Evolutionary conservation across 2,113 vertebrate species (phyloP).

Genomic region (Xenus cinereus): DNA sequence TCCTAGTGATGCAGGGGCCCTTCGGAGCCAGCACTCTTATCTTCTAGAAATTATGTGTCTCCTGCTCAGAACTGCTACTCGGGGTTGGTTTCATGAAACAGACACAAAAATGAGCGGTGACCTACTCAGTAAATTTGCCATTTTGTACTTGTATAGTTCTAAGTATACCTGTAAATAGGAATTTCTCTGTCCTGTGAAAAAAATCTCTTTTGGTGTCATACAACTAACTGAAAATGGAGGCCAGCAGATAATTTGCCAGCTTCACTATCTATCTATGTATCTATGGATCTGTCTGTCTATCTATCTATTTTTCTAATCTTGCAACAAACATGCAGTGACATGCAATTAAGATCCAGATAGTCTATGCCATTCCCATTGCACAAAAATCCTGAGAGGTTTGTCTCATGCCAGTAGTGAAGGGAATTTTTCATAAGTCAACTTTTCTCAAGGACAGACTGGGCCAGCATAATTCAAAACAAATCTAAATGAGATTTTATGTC

Average conservation of each 20-base stretch:
- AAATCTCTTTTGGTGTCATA: neutral
- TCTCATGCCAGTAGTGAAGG: neutral
- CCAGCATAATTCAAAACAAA: neutral
- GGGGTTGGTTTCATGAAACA: neutral
- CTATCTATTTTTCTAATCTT: neutral
- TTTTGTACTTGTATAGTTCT: neutral
- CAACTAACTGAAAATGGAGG: neutral
- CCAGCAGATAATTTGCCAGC: neutral
- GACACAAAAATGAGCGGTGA: neutral
- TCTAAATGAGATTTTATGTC: neutral
- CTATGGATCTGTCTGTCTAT: neutral
- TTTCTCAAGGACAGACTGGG: neutral
- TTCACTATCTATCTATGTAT: neutral
- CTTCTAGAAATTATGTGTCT: neutral
- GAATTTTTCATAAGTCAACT: neutral
- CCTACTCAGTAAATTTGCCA: neutral
- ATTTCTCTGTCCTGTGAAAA: neutral
- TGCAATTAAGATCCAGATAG: neutral
- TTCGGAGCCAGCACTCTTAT: neutral
- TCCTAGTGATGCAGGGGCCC: neutral
- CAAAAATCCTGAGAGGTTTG: neutral
- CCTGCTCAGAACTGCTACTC: neutral
- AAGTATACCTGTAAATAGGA: neutral
- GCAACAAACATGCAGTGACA: neutral
- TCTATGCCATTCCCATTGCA: neutral